phyloP scores from a whole-genome alignment of 2,113 vertebrate species.

The Megaleporinus macrocephalus region DNA sequence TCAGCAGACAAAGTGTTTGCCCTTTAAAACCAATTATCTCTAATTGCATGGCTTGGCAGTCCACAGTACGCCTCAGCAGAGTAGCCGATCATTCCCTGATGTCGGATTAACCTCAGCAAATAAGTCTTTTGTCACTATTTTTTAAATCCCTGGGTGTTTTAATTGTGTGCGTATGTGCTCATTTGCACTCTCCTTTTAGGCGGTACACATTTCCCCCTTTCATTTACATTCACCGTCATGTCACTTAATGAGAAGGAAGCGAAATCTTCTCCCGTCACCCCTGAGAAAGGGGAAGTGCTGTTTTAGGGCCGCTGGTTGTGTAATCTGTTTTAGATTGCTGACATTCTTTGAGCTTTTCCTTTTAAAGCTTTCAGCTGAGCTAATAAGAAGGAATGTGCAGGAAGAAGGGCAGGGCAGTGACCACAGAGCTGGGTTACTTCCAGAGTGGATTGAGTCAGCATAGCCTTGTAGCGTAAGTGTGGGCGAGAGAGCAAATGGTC shows the following conservation, averaged over 20 bases:
- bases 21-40: conserved; percentile 58
- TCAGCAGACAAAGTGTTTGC: conserved; percentile 41
- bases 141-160: neutral
- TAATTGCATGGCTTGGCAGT: conserved; percentile 39
- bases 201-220: conserved; percentile 41
- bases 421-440: neutral
- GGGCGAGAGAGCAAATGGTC: neutral
- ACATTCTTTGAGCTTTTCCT: neutral
- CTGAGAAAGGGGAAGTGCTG: conserved; percentile 42
- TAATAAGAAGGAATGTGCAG: neutral
- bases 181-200: conserved; percentile 19
- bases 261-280: conserved; percentile 22
- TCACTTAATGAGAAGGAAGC: conserved; percentile 55
- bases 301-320: conserved; percentile 5
- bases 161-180: neutral
- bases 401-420: neutral
- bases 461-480: neutral
- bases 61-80: conserved; percentile 28
- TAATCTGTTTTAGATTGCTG: conserved; percentile 25
- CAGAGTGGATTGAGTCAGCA: neutral
- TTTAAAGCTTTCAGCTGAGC: conserved; percentile 1
- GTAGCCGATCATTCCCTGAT: conserved; percentile 19
- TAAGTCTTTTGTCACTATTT: conserved; percentile 5
- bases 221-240: conserved; percentile 48
- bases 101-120: conserved; percentile 2